Conservation (phyloP, 2,888 invertebrate species). For the Galeopsomyia nigrocyanea region DNA sequence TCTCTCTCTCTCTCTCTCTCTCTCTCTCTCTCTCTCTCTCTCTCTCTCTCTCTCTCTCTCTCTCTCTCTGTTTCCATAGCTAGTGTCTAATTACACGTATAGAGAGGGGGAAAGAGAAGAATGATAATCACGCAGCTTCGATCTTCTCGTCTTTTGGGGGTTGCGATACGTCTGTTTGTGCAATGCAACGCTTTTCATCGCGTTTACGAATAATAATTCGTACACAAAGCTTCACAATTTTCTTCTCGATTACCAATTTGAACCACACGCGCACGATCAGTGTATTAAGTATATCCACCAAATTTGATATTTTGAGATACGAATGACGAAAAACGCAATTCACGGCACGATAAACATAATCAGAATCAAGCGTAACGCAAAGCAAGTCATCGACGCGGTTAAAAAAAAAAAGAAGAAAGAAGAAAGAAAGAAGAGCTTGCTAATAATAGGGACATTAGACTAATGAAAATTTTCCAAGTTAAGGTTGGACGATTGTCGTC, state of each 20-base stretch:
- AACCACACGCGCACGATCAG: no score
- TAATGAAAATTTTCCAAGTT: slow-evolving; percentile 21
- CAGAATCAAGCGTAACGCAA: slow-evolving; percentile 2
- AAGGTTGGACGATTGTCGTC: slow-evolving; percentile 6
- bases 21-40: slow-evolving; percentile 48
- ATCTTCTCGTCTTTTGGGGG: no score
- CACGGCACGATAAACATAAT: neutral
- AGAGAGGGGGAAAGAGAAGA: slow-evolving; percentile 44
- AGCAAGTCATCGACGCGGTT: slow-evolving; percentile 18
- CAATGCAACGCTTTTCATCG: no score
- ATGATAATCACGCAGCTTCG: no score
- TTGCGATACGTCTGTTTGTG: no score
- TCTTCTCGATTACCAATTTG: no score
- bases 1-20: slow-evolving; percentile 49
- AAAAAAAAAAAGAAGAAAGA: neutral
- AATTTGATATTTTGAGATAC: no score
- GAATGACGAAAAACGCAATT: neutral
- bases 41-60: slow-evolving; percentile 46
- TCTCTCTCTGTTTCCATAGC: slow-evolving; percentile 59
- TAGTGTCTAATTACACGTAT: slow-evolving; percentile 66
- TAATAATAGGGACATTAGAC: neutral
- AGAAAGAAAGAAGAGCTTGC: slow-evolving; percentile 2
- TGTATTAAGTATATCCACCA: no score
- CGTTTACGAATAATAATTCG: no score
- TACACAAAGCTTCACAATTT: no score